phyloP scores from a whole-genome alignment of 1,140 invertebrate genomes.

The Zaprionus tsacasi region DNA sequence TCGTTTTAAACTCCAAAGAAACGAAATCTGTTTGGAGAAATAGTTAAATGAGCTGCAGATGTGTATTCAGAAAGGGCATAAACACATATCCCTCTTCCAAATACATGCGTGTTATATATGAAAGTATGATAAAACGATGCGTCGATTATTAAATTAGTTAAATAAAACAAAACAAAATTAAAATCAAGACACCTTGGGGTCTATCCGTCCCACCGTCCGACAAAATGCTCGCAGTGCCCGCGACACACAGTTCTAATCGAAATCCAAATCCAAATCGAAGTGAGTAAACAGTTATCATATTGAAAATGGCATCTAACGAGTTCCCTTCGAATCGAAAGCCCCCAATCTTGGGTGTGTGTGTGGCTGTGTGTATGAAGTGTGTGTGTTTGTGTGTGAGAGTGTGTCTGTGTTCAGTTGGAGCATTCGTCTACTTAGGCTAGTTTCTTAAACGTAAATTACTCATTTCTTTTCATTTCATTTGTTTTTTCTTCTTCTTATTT shows the following conservation, averaged over 20 bases:
- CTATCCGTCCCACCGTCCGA: conserved; percentile 16
- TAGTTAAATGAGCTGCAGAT: conserved; percentile 8
- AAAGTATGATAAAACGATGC: conserved; percentile 28
- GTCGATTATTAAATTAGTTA: conserved; percentile 40
- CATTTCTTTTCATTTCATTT: conserved; percentile 24
- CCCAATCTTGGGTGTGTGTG: conserved; percentile 44
- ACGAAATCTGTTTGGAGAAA: conserved; percentile 13
- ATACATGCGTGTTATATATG: no score
- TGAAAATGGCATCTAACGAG: conserved; percentile 48
- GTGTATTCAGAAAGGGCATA: neutral
- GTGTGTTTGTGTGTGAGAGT: conserved; percentile 31
- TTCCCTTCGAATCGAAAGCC: conserved; percentile 45
- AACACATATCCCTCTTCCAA: neutral
- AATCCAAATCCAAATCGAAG: conserved; percentile 11
- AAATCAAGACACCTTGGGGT: conserved; percentile 49
- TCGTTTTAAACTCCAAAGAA: conserved; percentile 56
- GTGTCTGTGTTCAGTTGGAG: conserved; percentile 60
- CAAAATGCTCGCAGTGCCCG: conserved; percentile 61
- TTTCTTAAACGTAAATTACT: conserved; percentile 73
- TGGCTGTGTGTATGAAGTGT: conserved; percentile 27
- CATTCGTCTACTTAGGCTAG: conserved; percentile 81
- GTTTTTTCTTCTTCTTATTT: conserved; percentile 24
- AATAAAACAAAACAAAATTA: conserved; percentile 60
- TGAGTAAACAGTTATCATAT: conserved; percentile 22
- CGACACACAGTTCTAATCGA: conserved; percentile 17